Evolutionary conservation across 2,797 vertebrate genomes (phyloP).

Genomic region (Megaceryle alcyon): DNA sequence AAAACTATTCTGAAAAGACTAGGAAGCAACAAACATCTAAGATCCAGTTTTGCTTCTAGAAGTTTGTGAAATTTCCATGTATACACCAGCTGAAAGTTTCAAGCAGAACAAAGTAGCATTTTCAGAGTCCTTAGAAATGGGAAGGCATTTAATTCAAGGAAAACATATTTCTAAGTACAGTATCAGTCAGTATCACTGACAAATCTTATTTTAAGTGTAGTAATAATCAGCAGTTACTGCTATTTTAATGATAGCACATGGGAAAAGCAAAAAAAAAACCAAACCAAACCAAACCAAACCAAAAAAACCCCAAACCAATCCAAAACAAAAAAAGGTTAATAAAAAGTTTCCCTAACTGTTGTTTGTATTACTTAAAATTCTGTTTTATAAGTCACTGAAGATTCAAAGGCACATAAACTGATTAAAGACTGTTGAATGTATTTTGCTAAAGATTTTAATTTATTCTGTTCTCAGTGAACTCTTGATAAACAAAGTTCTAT

Average conservation of each 20-base stretch:
- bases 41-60: neutral
- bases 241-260: neutral
- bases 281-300: no score
- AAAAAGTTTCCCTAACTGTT: neutral
- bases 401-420: neutral
- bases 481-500: neutral
- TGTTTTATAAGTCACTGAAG: neutral
- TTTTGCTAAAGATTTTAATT: neutral
- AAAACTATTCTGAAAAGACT: neutral
- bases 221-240: neutral
- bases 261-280: neutral
- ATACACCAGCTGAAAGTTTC: neutral
- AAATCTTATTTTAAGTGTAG: neutral
- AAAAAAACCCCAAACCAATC: no score
- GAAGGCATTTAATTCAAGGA: neutral
- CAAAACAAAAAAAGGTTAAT: neutral
- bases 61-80: neutral
- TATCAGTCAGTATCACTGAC: neutral
- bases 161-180: neutral
- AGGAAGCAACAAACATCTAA: neutral
- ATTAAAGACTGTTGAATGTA: neutral
- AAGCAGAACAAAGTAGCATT: neutral
- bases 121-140: neutral
- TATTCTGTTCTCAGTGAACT: neutral
- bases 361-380: neutral